A percentile compares a stretch with the other conserved stretches of the same genome.
Conservation (phyloP, 2,888 invertebrate species). For the Sinodicranocentrus sp. region DNA sequence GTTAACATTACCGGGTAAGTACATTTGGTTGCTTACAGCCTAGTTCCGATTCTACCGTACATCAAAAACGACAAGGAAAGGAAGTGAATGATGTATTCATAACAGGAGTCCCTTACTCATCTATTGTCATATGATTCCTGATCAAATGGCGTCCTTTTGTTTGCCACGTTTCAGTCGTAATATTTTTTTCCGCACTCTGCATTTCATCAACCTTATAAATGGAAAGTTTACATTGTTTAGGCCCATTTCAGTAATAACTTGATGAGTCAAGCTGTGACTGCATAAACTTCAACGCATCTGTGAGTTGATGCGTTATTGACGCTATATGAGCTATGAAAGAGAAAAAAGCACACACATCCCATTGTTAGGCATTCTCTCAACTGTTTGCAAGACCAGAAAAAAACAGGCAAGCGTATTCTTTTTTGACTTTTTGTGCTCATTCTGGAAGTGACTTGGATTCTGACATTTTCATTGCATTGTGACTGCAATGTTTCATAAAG, state of each 20-base stretch:
- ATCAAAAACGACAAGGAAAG: conserved; percentile 37
- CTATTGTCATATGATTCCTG: conserved; percentile 37
- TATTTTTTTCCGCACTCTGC: conserved; percentile 56
- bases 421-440: conserved; percentile 17
- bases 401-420: not conserved
- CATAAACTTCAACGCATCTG: conserved; percentile 11
- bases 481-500: not conserved
- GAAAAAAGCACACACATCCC: not conserved
- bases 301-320: not conserved
- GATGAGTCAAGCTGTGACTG: conserved; percentile 49
- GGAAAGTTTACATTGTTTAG: conserved; percentile 48
- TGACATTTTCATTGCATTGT: conserved; percentile 27
- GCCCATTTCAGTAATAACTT: conserved; percentile 54
- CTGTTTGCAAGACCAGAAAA: conserved; percentile 13
- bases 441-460: not conserved
- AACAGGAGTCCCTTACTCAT: not conserved
- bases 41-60: too few species aligned
- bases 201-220: conserved; percentile 42
- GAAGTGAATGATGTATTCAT: conserved; percentile 41
- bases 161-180: conserved; percentile 48
- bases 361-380: not conserved
- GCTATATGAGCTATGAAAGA: not conserved
- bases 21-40: too few species aligned
- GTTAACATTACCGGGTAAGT: not conserved
- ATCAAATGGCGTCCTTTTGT: conserved; percentile 42